phyloP scores from a whole-genome alignment of 35 echinoderm and acorn worm genomes.

The Apostichopus californicus region DNA sequence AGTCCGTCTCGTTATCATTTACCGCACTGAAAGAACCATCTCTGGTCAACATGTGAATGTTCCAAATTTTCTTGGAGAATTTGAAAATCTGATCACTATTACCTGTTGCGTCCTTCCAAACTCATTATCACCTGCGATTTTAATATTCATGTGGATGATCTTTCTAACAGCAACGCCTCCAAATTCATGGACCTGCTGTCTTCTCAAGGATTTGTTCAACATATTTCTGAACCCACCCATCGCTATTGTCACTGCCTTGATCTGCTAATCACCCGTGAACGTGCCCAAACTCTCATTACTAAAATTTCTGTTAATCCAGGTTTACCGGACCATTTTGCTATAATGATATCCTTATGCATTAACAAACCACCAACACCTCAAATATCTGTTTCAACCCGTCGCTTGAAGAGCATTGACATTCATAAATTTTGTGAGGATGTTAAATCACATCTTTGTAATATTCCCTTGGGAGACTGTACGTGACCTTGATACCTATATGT shows the following conservation, averaged over 20 bases:
- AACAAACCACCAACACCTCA: background rate
- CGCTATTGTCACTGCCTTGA: background rate
- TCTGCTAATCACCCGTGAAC: background rate
- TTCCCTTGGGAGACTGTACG: too few relatives aligned
- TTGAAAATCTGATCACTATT: constrained; percentile 24
- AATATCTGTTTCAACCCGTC: background rate
- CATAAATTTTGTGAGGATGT: background rate
- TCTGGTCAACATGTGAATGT: constrained; percentile 39
- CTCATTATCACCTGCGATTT: constrained; percentile 63
- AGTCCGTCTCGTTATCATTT: constrained; percentile 24
- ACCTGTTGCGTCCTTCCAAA: background rate
- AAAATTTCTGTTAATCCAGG: background rate
- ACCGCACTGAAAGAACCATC: constrained; percentile 30
- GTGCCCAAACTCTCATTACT: background rate
- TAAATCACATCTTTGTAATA: background rate
- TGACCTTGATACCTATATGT: background rate
- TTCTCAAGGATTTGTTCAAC: constrained; percentile 32
- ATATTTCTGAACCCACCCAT: constrained; percentile 26
- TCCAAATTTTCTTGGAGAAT: constrained; percentile 13
- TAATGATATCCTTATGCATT: background rate
- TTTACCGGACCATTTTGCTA: background rate
- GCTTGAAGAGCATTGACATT: background rate
- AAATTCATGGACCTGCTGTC: constrained; percentile 5
- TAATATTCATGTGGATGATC: constrained; percentile 60
- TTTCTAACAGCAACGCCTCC: background rate